Conservation (phyloP, 2,113 vertebrate genomes). For the Glareola pratincola region DNA sequence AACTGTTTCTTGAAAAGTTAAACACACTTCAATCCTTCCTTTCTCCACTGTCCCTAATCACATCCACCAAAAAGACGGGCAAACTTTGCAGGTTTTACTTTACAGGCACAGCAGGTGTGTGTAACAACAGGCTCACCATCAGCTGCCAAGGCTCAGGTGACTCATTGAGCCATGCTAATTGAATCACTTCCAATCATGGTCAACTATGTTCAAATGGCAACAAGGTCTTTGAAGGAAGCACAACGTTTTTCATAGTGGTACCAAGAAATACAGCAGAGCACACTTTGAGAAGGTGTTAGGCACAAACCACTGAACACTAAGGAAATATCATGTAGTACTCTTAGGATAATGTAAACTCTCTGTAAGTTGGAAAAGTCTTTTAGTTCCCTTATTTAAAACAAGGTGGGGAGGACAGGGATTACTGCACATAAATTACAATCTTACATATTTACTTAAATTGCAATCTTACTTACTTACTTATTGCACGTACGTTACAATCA, state of each 20-base stretch:
- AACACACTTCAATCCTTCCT: not conserved
- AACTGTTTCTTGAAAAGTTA: not conserved
- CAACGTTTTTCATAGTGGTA: not conserved
- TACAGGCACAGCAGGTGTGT: not conserved
- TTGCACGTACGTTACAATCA: not conserved
- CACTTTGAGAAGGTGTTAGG: not conserved
- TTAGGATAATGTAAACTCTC: not conserved
- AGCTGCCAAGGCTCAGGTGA: not conserved
- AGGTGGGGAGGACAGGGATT: fast-evolving
- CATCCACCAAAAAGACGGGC: not conserved
- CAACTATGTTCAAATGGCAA: fast-evolving
- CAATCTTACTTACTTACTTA: not conserved
- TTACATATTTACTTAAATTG: too few relatives aligned
- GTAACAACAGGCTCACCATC: not conserved
- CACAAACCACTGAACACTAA: not conserved
- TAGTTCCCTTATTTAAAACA: not conserved
- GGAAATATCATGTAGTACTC: not conserved
- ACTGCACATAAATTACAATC: not conserved
- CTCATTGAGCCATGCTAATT: not conserved
- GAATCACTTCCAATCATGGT: not conserved
- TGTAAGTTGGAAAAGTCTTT: not conserved
- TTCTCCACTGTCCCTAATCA: not conserved
- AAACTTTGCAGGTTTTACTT: not conserved
- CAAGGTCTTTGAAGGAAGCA: not conserved
- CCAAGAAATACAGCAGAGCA: not conserved